Conservation (phyloP, 2,888 invertebrate species). For the Tanytarsus gracilentus region DNA sequence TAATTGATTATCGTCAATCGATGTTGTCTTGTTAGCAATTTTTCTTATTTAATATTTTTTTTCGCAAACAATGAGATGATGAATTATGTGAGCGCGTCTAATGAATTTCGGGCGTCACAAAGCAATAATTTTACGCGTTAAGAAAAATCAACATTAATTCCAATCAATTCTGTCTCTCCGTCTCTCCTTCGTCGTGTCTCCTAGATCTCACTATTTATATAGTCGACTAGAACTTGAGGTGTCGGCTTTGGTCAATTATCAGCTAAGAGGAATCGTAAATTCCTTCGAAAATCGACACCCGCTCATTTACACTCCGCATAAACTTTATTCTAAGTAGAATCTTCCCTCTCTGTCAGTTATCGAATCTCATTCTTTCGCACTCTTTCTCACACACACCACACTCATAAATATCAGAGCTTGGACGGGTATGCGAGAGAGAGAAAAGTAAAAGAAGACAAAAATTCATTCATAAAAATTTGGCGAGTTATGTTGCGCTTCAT, state of each 20-base stretch:
- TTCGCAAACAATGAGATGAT: constrained; percentile 12
- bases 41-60: background rate
- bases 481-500: constrained; percentile 22
- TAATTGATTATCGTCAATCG: constrained; percentile 4
- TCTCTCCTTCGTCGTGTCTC: background rate
- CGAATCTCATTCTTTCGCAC: background rate
- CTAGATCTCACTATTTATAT: background rate
- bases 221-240: background rate
- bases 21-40: background rate
- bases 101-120: constrained; percentile 1
- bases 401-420: constrained; percentile 8
- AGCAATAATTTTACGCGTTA: constrained; percentile 1
- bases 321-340: background rate
- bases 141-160: constrained; percentile 7
- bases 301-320: background rate
- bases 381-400: constrained; percentile 7
- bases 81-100: constrained; percentile 5
- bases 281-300: constrained; percentile 7
- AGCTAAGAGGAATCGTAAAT: constrained; percentile 1
- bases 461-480: constrained; percentile 27
- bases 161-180: constrained; percentile 7
- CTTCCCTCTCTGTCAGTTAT: background rate
- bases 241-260: constrained; percentile 7
- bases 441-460: background rate
- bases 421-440: too few relatives aligned